Evolutionary conservation across 2,888 invertebrate genomes (phyloP).

Genomic region (Athalia circularis): DNA sequence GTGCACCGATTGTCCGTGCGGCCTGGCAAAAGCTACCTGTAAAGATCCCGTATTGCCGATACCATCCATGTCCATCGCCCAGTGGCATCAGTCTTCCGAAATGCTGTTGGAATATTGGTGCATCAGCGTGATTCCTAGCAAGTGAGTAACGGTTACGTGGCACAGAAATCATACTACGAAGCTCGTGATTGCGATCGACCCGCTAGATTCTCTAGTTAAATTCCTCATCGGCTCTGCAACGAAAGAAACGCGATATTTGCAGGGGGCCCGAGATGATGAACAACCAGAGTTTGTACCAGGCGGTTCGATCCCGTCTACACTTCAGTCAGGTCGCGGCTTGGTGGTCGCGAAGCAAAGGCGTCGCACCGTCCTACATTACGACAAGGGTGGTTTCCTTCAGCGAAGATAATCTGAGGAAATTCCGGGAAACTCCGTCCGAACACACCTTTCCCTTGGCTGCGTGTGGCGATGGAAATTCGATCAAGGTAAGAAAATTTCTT

Average conservation of each 20-base stretch:
- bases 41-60: conserved; percentile 66
- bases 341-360: conserved; percentile 78
- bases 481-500: conserved; percentile 75
- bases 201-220: background rate
- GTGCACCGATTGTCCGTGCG: conserved; percentile 82
- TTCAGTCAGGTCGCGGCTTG: conserved; percentile 98
- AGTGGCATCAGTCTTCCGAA: conserved; percentile 74
- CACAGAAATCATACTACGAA: conserved; percentile 5
- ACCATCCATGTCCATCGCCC: conserved; percentile 69
- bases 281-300: conserved; percentile 88
- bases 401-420: conserved; percentile 70
- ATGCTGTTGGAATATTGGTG: conserved; percentile 90
- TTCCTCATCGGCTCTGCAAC: background rate
- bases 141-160: conserved; percentile 71
- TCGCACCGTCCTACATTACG: conserved; percentile 74
- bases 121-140: conserved; percentile 80
- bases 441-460: conserved; percentile 85
- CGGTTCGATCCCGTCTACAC: conserved; percentile 94
- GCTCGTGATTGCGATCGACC: background rate
- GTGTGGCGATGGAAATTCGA: conserved; percentile 79
- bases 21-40: conserved; percentile 66
- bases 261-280: conserved; percentile 72
- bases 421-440: conserved; percentile 76
- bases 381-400: conserved; percentile 65
- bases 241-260: conserved; percentile 19